phyloP scores from a whole-genome alignment of 2,888 invertebrate genomes.

The Lycophotia porphyrea region DNA sequence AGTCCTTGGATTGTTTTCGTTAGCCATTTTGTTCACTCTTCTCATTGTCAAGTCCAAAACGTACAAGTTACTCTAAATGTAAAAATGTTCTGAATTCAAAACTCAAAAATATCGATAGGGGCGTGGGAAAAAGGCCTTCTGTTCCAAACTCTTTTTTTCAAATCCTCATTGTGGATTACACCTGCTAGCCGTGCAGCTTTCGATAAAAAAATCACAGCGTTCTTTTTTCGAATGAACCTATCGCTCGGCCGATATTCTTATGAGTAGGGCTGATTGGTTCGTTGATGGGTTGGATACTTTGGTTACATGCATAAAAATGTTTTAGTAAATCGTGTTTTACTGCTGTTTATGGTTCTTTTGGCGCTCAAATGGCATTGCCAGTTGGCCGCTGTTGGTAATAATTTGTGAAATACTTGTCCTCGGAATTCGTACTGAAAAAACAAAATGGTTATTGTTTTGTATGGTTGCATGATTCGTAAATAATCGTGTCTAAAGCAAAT shows the following conservation, averaged over 20 bases:
- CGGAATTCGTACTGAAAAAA: not conserved
- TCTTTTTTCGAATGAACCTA: conserved; percentile 84
- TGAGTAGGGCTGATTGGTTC: conserved; percentile 64
- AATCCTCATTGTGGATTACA: conserved; percentile 89
- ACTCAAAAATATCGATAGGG: conserved; percentile 84
- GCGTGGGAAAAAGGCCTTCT: conserved; percentile 90
- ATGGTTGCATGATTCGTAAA: not conserved
- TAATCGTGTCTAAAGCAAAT: not conserved
- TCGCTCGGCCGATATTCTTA: conserved; percentile 81
- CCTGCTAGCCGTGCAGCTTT: conserved; percentile 90
- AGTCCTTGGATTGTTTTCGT: not conserved
- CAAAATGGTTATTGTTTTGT: not conserved
- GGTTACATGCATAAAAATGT: conserved; percentile 10
- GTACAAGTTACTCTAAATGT: conserved; percentile 53
- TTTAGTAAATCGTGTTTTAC: conserved; percentile 16
- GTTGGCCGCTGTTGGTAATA: not conserved
- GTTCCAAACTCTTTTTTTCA: conserved; percentile 87
- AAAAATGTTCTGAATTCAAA: conserved; percentile 75
- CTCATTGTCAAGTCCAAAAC: not conserved
- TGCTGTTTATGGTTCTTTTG: not conserved
- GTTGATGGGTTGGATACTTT: conserved; percentile 45
- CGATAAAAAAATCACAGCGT: conserved; percentile 86
- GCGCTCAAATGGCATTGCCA: not conserved
- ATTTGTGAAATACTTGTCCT: not conserved
- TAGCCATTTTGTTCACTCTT: not conserved